Percentiles rank a stretch among this genome's conserved stretches.
These are phyloP conservation scores for Chlorops oryzae DNA, from an alignment of 1,140 invertebrate genomes.

Conservation along the genomic window DNA sequence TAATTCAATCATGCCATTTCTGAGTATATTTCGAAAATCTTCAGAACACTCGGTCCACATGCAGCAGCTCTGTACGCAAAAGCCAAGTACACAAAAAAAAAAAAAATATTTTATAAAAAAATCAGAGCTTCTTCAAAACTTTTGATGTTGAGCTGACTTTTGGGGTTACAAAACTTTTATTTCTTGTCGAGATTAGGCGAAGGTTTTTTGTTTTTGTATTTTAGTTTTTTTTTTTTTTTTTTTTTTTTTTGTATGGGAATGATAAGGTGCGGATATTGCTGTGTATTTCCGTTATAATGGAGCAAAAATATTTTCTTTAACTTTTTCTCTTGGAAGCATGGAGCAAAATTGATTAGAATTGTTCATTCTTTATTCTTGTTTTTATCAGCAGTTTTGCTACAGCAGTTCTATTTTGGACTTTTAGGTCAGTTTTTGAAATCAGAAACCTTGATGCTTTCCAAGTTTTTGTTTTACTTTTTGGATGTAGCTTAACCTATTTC, in stretches of 20 bases:
- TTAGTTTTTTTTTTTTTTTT: conserved; percentile 25
- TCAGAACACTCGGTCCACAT: not conserved
- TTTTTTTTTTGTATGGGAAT: conserved; percentile 14
- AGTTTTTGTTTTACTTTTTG: too few species aligned
- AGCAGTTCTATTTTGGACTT: not conserved
- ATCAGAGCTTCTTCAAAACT: too few species aligned
- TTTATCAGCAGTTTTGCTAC: not conserved
- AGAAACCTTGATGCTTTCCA: too few species aligned
- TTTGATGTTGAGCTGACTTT: conserved; percentile 14
- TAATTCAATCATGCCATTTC: conserved; percentile 7
- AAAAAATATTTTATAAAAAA: too few species aligned
- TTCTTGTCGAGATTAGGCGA: conserved; percentile 37
- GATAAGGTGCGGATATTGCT: conserved; percentile 41
- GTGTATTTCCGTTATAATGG: conserved; percentile 34
- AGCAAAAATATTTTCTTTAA: not conserved
- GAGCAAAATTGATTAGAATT: too few species aligned
- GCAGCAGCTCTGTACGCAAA: too few species aligned
- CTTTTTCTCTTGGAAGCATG: not conserved
- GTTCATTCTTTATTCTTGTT: too few species aligned
- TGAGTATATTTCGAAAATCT: conserved; percentile 6
- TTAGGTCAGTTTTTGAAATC: not conserved
- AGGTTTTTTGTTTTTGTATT: conserved; percentile 38
- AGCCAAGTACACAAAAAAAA: too few species aligned
- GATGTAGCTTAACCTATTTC: too few species aligned
- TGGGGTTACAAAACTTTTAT: conserved; percentile 20